Percentiles rank a stretch among this genome's conserved stretches.
These are phyloP conservation scores for Ephydatia muelleri DNA, from an alignment of 37 sponge, comb jelly and placozoan species.

Conservation along the genomic window DNA sequence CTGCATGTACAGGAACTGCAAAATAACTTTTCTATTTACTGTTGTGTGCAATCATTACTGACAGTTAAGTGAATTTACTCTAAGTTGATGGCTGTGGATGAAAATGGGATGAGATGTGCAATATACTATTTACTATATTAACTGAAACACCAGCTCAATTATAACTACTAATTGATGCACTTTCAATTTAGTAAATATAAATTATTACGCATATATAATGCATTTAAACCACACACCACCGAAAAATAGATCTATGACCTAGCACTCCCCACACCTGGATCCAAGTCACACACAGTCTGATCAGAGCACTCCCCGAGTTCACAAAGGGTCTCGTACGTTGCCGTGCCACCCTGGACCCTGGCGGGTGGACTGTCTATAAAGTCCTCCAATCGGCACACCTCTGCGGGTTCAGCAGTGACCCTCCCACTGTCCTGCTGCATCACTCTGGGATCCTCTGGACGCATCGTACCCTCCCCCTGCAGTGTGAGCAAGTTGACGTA, in stretches of 20 bases:
- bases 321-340: background rate
- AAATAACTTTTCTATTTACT: too few species aligned
- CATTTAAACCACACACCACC: background rate
- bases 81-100: too few species aligned
- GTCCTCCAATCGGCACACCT: background rate
- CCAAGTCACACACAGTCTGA: too few species aligned
- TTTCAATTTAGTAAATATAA: too few species aligned
- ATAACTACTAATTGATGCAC: too few species aligned
- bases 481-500: background rate
- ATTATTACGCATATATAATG: too few species aligned
- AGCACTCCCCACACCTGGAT: background rate
- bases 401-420: background rate
- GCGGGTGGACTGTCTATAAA: background rate
- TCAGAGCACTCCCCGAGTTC: background rate
- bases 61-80: too few species aligned
- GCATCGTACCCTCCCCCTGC: background rate
- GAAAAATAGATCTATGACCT: background rate
- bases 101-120: too few species aligned
- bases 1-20: too few species aligned
- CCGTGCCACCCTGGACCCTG: background rate
- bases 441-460: background rate
- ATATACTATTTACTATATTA: too few species aligned
- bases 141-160: too few species aligned
- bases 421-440: background rate
- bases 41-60: too few species aligned